phyloP scores from a whole-genome alignment of 2,888 invertebrate genomes.

The Cataglyphis cursor region DNA sequence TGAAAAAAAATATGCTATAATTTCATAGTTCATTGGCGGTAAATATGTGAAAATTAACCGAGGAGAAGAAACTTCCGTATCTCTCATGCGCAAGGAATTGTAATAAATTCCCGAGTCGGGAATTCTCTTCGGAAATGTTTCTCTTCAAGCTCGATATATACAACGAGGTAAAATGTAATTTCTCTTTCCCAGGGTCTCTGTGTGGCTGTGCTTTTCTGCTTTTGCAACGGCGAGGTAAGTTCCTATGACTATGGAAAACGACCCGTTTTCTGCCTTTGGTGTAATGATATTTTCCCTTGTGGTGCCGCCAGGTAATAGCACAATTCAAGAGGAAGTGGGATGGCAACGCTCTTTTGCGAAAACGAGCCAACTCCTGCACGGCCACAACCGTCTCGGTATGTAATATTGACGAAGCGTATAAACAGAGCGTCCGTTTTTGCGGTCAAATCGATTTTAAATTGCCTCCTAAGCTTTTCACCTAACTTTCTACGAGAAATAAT shows the following conservation, averaged over 20 bases:
- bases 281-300: slow-evolving; percentile 25
- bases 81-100: slow-evolving; percentile 4
- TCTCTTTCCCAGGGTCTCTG: slow-evolving; percentile 92
- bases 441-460: slow-evolving; percentile 6
- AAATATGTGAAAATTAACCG: slow-evolving; percentile 33
- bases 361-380: slow-evolving; percentile 94
- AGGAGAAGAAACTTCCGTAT: neutral
- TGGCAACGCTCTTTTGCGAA: slow-evolving; percentile 90
- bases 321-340: slow-evolving; percentile 95
- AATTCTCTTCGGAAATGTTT: slow-evolving; percentile 22
- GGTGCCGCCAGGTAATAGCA: slow-evolving; percentile 89
- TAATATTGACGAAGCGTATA: slow-evolving; percentile 78
- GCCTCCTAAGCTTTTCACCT: neutral
- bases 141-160: slow-evolving; percentile 15
- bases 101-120: slow-evolving; percentile 25
- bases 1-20: neutral
- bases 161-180: slow-evolving; percentile 33
- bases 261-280: neutral
- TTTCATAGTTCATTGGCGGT: slow-evolving; percentile 10
- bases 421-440: neutral
- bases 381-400: slow-evolving; percentile 96
- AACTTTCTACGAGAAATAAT: slow-evolving; percentile 3
- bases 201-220: slow-evolving; percentile 96
- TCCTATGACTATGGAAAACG: slow-evolving; percentile 33
- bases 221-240: slow-evolving; percentile 97